A percentile compares a stretch with the other conserved stretches of the same genome.
Conservation (phyloP, 2,888 invertebrate species). For the Nomada lathburiana region DNA sequence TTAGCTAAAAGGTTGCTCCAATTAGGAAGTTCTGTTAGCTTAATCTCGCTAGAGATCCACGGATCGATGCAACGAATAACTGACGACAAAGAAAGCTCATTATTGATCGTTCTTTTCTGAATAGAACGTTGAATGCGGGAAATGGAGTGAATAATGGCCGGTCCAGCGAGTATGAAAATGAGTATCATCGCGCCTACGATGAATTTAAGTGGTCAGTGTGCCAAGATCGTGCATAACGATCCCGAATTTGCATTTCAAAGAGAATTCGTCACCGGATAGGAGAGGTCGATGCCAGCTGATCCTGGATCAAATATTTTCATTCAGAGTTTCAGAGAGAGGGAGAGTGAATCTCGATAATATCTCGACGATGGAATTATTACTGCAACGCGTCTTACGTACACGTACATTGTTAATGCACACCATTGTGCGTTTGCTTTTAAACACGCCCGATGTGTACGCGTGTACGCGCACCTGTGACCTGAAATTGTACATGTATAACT, state of each 20-base stretch:
- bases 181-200: slow-evolving; percentile 34
- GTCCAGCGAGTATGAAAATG: slow-evolving; percentile 36
- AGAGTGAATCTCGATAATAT: no score
- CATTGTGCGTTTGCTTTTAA: neutral
- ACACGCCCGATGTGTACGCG: neutral
- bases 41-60: neutral
- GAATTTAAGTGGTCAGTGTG: slow-evolving; percentile 62
- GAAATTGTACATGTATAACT: neutral
- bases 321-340: slow-evolving; percentile 32
- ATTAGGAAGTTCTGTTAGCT: slow-evolving; percentile 24
- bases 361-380: no score
- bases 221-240: slow-evolving; percentile 68
- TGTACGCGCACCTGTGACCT: neutral
- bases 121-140: neutral
- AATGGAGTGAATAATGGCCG: neutral
- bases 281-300: slow-evolving; percentile 43
- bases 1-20: slow-evolving; percentile 24
- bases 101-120: neutral
- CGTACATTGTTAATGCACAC: slow-evolving; percentile 3
- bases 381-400: no score
- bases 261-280: slow-evolving; percentile 44
- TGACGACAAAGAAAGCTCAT: no score
- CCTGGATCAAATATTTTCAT: slow-evolving; percentile 65
- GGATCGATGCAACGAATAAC: neutral
- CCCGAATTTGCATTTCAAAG: slow-evolving; percentile 64